Percentiles rank a stretch among this genome's conserved stretches.
Evolutionary conservation across 2,797 vertebrate genomes (phyloP).

Genomic region (Melanogrammus aeglefinus): DNA sequence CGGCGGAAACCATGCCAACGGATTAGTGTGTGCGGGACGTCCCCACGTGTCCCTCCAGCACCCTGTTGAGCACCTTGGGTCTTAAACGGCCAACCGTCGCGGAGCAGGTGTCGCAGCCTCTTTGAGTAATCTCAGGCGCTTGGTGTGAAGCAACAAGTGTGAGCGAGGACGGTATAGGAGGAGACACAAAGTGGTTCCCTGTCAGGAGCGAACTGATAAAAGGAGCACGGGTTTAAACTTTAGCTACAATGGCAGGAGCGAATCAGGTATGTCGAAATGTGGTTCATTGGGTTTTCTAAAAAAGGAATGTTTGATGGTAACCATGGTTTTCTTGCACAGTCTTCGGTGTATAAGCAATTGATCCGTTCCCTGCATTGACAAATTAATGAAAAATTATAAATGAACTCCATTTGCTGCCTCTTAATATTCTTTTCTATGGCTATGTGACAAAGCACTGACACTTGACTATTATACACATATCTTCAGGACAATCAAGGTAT

Average conservation of each 20-base stretch:
- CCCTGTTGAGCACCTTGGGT: conserved; percentile 45
- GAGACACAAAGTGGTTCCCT: conserved; percentile 6
- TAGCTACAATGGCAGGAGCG: conserved; percentile 53
- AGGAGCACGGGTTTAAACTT: conserved; percentile 9
- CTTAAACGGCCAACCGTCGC: conserved; percentile 52
- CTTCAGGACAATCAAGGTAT: conserved; percentile 23
- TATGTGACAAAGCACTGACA: conserved; percentile 25
- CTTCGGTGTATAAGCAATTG: conserved; percentile 10
- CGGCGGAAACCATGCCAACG: conserved; percentile 44
- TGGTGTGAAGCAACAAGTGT: background rate
- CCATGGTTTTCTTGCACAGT: background rate
- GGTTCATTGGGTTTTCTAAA: background rate
- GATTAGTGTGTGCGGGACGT: conserved; percentile 60
- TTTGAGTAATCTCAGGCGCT: conserved; percentile 35
- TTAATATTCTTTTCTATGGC: background rate
- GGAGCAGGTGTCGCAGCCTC: conserved; percentile 61
- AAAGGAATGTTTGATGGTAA: background rate
- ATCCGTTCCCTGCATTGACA: conserved; percentile 20
- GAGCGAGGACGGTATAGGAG: conserved; percentile 23
- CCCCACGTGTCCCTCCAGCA: conserved; percentile 33
- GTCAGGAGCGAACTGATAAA: conserved; percentile 21
- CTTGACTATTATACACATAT: conserved; percentile 22
- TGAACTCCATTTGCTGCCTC: conserved; percentile 19
- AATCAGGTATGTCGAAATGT: conserved; percentile 57
- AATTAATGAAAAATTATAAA: background rate